Percentiles rank a stretch among this genome's conserved stretches.
Evolutionary conservation across 2,888 invertebrate genomes (phyloP).

Genomic region (Eurois occulta): DNA sequence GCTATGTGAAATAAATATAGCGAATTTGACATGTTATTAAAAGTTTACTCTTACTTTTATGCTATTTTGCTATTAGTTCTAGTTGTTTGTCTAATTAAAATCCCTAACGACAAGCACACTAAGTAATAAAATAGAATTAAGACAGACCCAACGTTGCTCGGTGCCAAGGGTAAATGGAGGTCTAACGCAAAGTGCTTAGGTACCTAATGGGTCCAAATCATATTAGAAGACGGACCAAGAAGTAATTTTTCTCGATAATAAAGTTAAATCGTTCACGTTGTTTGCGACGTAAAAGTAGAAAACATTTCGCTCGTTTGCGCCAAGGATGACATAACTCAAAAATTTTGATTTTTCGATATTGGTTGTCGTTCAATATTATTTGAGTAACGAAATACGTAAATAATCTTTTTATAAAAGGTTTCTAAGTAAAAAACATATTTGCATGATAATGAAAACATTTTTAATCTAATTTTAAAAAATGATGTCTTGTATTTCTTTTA

Average conservation of each 20-base stretch:
- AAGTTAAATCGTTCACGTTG: background rate
- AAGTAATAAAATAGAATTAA: constrained; percentile 12
- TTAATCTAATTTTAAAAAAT: no score
- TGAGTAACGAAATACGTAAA: no score
- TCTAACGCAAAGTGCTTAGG: background rate
- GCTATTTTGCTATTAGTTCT: background rate
- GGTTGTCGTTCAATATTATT: no score
- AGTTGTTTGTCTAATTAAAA: constrained; percentile 24
- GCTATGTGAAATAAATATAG: background rate
- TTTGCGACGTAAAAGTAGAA: background rate
- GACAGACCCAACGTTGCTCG: background rate
- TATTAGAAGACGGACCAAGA: background rate
- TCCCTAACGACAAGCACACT: background rate
- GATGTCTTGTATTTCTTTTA: no score
- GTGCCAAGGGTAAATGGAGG: background rate
- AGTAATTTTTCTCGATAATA: constrained; percentile 26
- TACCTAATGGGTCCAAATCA: constrained; percentile 1
- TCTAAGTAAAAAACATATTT: no score
- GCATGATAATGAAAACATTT: no score
- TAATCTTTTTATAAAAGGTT: no score
- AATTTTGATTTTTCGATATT: no score
- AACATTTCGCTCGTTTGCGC: background rate
- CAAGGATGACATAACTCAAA: no score
- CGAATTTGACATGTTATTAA: background rate
- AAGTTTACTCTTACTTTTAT: constrained; percentile 1